These are phyloP conservation scores for Coryphaenoides rupestris DNA, from an alignment of 2,113 vertebrate genomes.

Conservation along the genomic window DNA sequence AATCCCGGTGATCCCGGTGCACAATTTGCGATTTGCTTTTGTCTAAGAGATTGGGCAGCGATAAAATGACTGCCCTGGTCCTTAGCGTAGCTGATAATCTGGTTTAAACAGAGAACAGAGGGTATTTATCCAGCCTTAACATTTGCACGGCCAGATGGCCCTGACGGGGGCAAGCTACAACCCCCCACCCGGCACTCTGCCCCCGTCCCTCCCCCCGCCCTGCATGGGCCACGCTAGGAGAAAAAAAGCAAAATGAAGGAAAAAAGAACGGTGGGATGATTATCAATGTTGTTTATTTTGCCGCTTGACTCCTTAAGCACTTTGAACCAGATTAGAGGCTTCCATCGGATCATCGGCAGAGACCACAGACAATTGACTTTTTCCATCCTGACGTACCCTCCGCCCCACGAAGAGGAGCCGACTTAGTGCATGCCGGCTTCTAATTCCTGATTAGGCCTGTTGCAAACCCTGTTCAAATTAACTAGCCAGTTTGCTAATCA, in stretches of 20 bases:
- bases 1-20: slow-evolving; percentile 71
- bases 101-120: slow-evolving; percentile 72
- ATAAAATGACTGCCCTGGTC: slow-evolving; percentile 61
- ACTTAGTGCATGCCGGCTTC: slow-evolving; percentile 75
- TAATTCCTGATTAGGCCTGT: slow-evolving; percentile 83
- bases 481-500: slow-evolving; percentile 79
- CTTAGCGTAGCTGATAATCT: slow-evolving; percentile 75
- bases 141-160: slow-evolving; percentile 80
- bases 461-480: slow-evolving; percentile 79
- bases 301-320: slow-evolving; percentile 85
- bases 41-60: slow-evolving; percentile 71
- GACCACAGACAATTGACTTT: slow-evolving; percentile 82
- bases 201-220: slow-evolving; percentile 27
- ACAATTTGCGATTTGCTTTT: slow-evolving; percentile 74
- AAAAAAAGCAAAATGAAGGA: slow-evolving; percentile 1
- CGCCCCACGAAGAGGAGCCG: slow-evolving; percentile 64
- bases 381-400: slow-evolving; percentile 72
- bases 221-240: slow-evolving; percentile 32
- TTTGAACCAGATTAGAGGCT: slow-evolving; percentile 82
- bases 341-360: slow-evolving; percentile 79
- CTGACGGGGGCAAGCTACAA: slow-evolving; percentile 56
- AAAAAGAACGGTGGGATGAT: slow-evolving; percentile 78
- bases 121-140: slow-evolving; percentile 76
- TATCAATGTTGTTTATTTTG: slow-evolving; percentile 88
- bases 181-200: slow-evolving; percentile 5